A percentile compares a stretch with the other conserved stretches of the same genome.
Evolutionary conservation across 2,113 vertebrate species (phyloP).

Genomic region (Halichoerus grypus): DNA sequence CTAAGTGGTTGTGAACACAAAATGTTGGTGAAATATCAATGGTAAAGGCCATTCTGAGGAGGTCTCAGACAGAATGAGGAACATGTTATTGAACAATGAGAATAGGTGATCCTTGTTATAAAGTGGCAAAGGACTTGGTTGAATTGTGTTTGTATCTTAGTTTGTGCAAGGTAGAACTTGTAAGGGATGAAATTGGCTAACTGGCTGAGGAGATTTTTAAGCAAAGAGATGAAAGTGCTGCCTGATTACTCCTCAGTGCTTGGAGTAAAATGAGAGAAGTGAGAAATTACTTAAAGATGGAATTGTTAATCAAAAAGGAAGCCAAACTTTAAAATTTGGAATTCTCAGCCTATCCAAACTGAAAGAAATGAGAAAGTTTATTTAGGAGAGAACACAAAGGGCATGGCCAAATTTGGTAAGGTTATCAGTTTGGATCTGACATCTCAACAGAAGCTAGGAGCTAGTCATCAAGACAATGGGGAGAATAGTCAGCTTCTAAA

Average conservation of each 20-base stretch:
- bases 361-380: neutral
- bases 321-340: neutral
- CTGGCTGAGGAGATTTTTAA: neutral
- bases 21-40: neutral
- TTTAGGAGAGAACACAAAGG: neutral
- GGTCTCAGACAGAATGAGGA: neutral
- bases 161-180: neutral
- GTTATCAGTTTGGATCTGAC: neutral
- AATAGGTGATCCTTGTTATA: neutral
- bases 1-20: neutral
- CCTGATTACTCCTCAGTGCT: neutral
- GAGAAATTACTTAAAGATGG: neutral
- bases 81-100: neutral
- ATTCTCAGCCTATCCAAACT: neutral
- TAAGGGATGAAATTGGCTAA: neutral
- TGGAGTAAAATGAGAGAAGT: neutral
- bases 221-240: neutral
- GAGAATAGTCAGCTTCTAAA: neutral
- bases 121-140: neutral
- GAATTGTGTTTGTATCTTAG: neutral
- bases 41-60: neutral
- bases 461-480: neutral
- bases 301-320: neutral
- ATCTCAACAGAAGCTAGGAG: neutral
- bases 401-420: neutral